Conservation (phyloP, 1,140 invertebrate genomes). For the Phthorimaea operculella region DNA sequence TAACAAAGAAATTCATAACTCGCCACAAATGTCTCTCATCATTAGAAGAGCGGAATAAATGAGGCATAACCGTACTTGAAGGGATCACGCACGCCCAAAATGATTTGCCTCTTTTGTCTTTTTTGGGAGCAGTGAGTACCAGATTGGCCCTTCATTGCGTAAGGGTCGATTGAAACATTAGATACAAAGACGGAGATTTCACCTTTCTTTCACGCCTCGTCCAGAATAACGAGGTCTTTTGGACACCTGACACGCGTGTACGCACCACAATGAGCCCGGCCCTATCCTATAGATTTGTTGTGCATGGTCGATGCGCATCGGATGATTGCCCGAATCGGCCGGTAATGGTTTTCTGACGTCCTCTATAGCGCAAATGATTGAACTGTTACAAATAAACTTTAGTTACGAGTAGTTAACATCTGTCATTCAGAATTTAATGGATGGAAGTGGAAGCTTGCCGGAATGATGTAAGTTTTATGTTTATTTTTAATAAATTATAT, state of each 20-base stretch:
- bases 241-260: neutral
- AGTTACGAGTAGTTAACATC: too few relatives aligned
- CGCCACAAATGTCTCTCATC: neutral
- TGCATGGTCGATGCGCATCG: neutral
- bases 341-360: neutral
- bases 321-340: neutral
- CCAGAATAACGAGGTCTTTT: neutral
- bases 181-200: conserved; percentile 1
- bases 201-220: neutral
- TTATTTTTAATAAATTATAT: too few relatives aligned
- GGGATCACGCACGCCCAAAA: neutral
- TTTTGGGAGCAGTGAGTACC: too few relatives aligned
- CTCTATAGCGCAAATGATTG: neutral
- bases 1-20: too few relatives aligned
- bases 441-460: too few relatives aligned
- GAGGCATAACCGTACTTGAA: neutral
- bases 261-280: too few relatives aligned
- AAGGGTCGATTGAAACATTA: conserved; percentile 7
- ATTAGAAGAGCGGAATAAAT: neutral
- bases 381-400: neutral
- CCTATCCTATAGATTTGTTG: too few relatives aligned
- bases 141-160: neutral
- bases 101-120: too few relatives aligned
- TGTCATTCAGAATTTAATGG: too few relatives aligned
- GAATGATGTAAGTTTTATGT: too few relatives aligned